Conservation (phyloP, 2,113 vertebrate species). For the Oreochromis niloticus region DNA sequence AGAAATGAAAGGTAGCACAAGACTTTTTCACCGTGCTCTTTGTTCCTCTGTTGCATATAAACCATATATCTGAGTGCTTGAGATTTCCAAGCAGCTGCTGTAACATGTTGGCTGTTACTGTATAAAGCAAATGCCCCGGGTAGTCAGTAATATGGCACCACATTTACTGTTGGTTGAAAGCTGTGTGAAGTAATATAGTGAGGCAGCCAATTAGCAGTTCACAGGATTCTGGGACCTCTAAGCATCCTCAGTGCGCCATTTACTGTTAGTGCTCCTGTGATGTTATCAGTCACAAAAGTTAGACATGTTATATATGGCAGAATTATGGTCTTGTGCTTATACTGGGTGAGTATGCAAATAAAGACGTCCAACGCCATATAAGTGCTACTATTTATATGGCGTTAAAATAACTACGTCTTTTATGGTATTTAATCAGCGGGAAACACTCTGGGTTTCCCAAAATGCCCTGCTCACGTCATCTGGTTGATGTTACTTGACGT, state of each 20-base stretch:
- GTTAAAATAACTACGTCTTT: accelerated
- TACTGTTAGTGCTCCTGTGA: not conserved
- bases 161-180: not conserved
- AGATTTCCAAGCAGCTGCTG: not conserved
- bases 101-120: not conserved
- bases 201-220: accelerated
- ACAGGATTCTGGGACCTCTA: not conserved
- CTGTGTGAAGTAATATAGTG: not conserved
- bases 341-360: not conserved
- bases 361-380: accelerated
- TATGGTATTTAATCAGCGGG: not conserved
- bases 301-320: not conserved
- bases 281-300: not conserved
- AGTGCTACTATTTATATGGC: not conserved
- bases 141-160: not conserved
- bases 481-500: not conserved
- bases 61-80: not conserved
- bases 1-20: not conserved
- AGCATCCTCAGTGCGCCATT: not conserved
- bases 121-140: not conserved
- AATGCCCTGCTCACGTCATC: not conserved
- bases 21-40: not conserved
- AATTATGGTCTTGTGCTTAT: accelerated
- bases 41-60: not conserved
- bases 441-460: not conserved